Percentiles rank a stretch among this genome's conserved stretches.
Conservation (phyloP, 92 coral and sea anemone species). For the Paramuricea clavata region DNA sequence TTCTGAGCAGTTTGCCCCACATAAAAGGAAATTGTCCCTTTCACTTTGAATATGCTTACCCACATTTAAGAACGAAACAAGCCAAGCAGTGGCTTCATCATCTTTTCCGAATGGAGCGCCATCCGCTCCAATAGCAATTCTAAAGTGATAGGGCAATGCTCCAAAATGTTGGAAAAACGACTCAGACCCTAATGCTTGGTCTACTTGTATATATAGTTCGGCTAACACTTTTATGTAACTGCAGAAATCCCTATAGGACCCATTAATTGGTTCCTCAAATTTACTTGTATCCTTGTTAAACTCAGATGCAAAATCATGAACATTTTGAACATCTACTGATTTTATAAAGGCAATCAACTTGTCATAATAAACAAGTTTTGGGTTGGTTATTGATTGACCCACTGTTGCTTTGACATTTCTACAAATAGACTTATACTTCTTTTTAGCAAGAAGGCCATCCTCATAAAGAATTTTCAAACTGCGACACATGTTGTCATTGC, state of each 20-base stretch:
- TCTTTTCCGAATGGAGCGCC: constrained; percentile 48
- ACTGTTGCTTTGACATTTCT: constrained; percentile 15
- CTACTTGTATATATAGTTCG: constrained; percentile 59
- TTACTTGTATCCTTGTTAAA: constrained; percentile 60
- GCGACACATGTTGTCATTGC: constrained; percentile 32
- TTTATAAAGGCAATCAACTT: constrained; percentile 64
- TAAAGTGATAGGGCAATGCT: constrained; percentile 52
- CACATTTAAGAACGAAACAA: constrained; percentile 66
- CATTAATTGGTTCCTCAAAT: constrained; percentile 66
- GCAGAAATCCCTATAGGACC: constrained; percentile 63
- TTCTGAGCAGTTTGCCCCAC: constrained; percentile 74
- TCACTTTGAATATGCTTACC: constrained; percentile 64
- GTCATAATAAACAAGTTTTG: constrained; percentile 70
- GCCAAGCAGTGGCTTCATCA: constrained; percentile 49
- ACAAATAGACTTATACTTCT: constrained; percentile 56
- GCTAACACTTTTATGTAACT: constrained; percentile 60
- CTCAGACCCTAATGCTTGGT: constrained; percentile 53
- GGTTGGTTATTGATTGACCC: constrained; percentile 31
- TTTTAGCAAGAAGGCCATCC: constrained; percentile 44
- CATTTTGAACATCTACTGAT: constrained; percentile 50
- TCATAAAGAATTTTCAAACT: constrained; percentile 34
- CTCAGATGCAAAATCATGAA: constrained; percentile 59
- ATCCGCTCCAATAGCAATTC: constrained; percentile 66
- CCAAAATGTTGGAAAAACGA: constrained; percentile 58
- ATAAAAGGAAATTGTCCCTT: constrained; percentile 64